phyloP scores from a whole-genome alignment of 2,113 vertebrate genomes.

The Psephotus haematonotus region DNA sequence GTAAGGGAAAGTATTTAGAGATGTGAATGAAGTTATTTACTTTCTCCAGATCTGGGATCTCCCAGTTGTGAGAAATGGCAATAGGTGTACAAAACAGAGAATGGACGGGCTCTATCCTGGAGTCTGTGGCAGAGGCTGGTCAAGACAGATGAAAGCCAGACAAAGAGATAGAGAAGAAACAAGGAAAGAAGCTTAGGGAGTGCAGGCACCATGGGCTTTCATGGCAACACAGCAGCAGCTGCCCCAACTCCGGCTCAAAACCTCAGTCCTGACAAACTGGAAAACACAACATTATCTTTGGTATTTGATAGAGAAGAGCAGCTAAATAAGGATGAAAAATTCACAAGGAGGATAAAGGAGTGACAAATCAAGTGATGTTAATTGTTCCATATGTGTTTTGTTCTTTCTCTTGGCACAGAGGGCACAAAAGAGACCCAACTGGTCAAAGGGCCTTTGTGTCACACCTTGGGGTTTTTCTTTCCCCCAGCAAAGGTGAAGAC shows the following conservation, averaged over 20 bases:
- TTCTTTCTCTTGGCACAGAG: background rate
- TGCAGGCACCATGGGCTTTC: accelerated
- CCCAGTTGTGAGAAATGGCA: background rate
- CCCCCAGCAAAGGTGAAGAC: background rate
- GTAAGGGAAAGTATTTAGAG: background rate
- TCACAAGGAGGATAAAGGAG: background rate
- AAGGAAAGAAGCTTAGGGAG: background rate
- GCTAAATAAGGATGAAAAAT: slow-evolving; percentile 51
- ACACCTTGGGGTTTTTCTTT: background rate
- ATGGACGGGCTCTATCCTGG: accelerated
- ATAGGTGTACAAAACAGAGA: background rate
- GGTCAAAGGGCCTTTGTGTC: background rate
- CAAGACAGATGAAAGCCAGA: background rate
- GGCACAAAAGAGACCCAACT: background rate
- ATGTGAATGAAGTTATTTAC: background rate
- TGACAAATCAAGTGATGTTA: background rate
- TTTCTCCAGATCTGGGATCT: background rate
- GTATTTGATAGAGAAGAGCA: background rate
- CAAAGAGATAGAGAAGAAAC: background rate
- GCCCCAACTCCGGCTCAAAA: background rate
- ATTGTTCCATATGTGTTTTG: background rate
- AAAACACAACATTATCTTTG: background rate
- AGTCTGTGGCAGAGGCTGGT: background rate
- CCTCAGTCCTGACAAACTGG: background rate
- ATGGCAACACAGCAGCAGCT: background rate